A percentile compares a stretch with the other conserved stretches of the same genome.
These are phyloP conservation scores for Lasiurus cinereus DNA, from an alignment of 2,113 vertebrate species.

Conservation along the genomic window DNA sequence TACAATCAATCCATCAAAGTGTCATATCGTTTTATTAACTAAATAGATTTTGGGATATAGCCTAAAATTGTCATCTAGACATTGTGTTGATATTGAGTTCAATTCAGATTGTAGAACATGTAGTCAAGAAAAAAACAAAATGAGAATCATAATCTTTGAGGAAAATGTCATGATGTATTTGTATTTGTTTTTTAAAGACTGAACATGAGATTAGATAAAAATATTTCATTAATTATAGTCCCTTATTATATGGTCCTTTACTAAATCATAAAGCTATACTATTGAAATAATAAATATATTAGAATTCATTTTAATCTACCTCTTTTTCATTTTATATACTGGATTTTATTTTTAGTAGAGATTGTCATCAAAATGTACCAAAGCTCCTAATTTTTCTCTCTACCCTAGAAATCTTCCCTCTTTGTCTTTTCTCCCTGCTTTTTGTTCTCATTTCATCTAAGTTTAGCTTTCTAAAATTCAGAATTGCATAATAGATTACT, in stretches of 20 bases:
- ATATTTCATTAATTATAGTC: slow-evolving; percentile 1
- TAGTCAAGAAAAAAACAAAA: not conserved
- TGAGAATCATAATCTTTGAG: not conserved
- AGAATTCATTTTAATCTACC: not conserved
- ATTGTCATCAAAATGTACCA: not conserved
- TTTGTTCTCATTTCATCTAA: not conserved
- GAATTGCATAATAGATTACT: not conserved
- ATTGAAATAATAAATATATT: not conserved
- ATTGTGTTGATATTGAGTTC: not conserved
- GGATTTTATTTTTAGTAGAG: not conserved
- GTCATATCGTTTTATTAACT: not conserved
- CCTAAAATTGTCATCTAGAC: not conserved
- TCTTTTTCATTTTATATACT: not conserved
- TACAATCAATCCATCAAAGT: not conserved
- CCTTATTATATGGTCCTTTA: not conserved
- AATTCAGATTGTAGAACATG: not conserved
- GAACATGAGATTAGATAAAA: not conserved
- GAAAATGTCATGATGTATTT: not conserved
- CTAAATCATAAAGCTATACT: not conserved
- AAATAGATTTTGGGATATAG: not conserved
- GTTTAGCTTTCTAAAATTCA: slow-evolving; percentile 24
- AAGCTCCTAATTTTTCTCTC: not conserved
- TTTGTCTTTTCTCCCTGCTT: not conserved
- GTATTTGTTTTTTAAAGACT: not conserved
- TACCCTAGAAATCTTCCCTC: not conserved